Base-by-base conservation (phyloP, 2,888 invertebrate species). In the Formica aserva region DNA sequence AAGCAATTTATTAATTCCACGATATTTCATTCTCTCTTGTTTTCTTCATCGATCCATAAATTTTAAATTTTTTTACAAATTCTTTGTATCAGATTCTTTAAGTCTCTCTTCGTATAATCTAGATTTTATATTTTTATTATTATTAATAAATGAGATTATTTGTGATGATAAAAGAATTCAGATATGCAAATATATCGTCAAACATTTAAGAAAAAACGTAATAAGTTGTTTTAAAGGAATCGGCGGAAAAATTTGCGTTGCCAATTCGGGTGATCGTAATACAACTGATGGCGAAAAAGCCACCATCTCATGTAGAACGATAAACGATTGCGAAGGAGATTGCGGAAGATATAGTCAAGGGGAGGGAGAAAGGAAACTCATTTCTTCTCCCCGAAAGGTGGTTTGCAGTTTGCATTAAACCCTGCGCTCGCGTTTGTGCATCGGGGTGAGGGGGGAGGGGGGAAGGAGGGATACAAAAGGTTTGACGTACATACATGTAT, bases 391-490 rank as follows among this genome's bases (percentile, higher is more conserved):
- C 3, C 74, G 55, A 41, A 72, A 29, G 62, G 65, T 67, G 63
- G 81, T 88, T 85, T 74, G 67, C 75, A 81, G 81, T 88, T 85
- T 74, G 67, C 75, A 81, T 76, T 74, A 78, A 85, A 78, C 65
- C 62, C 35, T 35, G 69, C 55, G 22, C 18, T 13, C 41, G 41
- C 52, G 55, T 66, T 63, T 81, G 85, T 72, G 60, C 55, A 63
- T 35, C 66, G 52, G 18, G 1, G 18, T 6, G 18, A 48, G 11
- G 52, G 52, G n/a, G 8, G 4, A 18, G 6, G 45, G 52, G 52
- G n/a, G 8, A 15, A 18, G 18, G 45, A 45, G 45, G 45, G 45
- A 45, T 18, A 76, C 72, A 85, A 87, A 77, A 83, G 78, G 66
- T 88, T 89, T 66, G 80, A 69, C 81, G 26, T 80, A 38, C 83